Percentiles rank a stretch among this genome's conserved stretches.
Conservation (phyloP, 2,113 vertebrate genomes). For the Macaca mulatta region DNA sequence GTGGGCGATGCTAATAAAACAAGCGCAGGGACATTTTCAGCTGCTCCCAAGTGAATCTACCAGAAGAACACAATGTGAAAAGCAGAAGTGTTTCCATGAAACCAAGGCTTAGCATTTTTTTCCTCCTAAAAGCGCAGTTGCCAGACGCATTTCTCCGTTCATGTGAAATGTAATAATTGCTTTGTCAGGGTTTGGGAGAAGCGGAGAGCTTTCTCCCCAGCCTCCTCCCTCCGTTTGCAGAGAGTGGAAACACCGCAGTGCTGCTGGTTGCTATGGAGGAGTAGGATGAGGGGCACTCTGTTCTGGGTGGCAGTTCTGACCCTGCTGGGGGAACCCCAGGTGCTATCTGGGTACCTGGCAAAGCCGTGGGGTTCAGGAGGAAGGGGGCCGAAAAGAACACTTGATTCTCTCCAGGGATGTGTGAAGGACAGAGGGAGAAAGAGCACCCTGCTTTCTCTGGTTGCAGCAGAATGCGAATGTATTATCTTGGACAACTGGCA, state of each 20-base stretch:
- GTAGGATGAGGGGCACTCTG: background rate
- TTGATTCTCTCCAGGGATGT: background rate
- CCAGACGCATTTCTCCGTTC: constrained; percentile 50
- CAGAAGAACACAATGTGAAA: constrained; percentile 46
- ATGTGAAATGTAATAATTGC: constrained; percentile 70
- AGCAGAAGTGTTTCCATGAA: constrained; percentile 8
- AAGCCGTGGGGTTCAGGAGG: background rate
- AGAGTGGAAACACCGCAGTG: background rate
- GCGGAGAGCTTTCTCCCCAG: background rate
- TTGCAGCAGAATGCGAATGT: background rate
- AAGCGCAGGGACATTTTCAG: constrained; percentile 49
- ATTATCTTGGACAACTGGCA: background rate
- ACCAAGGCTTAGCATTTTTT: background rate
- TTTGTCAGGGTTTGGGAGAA: constrained; percentile 55
- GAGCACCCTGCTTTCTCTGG: background rate
- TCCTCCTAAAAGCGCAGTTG: background rate
- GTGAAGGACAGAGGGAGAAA: background rate
- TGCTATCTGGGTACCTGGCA: background rate
- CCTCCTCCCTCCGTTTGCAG: constrained; percentile 38
- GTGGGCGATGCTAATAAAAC: constrained; percentile 67
- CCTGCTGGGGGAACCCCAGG: background rate
- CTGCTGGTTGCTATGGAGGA: constrained; percentile 63
- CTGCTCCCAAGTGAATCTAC: constrained; percentile 42
- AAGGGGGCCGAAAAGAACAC: background rate
- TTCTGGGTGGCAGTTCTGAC: background rate